These are phyloP conservation scores for Aphelinus certus DNA, from an alignment of 1,140 invertebrate species.

Conservation along the genomic window DNA sequence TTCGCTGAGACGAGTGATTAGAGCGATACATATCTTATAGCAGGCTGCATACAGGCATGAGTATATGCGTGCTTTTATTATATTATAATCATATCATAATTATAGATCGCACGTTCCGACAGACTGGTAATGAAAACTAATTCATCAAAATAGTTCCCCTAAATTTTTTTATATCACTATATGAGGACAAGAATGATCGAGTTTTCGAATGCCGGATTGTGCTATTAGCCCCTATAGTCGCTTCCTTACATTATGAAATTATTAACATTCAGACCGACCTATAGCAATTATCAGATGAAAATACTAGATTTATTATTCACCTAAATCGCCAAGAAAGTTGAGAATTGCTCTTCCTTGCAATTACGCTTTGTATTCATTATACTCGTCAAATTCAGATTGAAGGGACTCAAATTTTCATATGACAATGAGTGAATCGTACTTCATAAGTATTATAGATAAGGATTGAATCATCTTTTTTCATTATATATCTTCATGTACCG, in stretches of 20 bases:
- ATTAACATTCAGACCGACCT: constrained; percentile 5
- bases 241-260: constrained; percentile 29
- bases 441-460: too few species aligned
- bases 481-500: too few species aligned
- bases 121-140: constrained; percentile 19
- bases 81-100: not conserved
- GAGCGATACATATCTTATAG: constrained; percentile 13
- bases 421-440: constrained; percentile 18
- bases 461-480: too few species aligned
- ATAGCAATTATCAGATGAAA: constrained; percentile 11
- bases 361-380: not conserved
- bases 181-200: constrained; percentile 1
- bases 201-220: constrained; percentile 6
- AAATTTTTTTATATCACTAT: constrained; percentile 8
- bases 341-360: not conserved
- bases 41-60: constrained; percentile 6
- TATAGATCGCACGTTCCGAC: constrained; percentile 19
- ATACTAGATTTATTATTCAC: constrained; percentile 11
- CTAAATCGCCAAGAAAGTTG: not conserved
- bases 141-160: constrained; percentile 23
- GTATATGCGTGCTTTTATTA: constrained; percentile 15
- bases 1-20: constrained; percentile 9
- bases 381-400: not conserved
- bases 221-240: constrained; percentile 28
- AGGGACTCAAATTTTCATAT: constrained; percentile 1